A percentile compares a stretch with the other conserved stretches of the same genome.
Evolutionary conservation across 2,888 invertebrate genomes (phyloP).

Genomic region (Metellina segmentata): DNA sequence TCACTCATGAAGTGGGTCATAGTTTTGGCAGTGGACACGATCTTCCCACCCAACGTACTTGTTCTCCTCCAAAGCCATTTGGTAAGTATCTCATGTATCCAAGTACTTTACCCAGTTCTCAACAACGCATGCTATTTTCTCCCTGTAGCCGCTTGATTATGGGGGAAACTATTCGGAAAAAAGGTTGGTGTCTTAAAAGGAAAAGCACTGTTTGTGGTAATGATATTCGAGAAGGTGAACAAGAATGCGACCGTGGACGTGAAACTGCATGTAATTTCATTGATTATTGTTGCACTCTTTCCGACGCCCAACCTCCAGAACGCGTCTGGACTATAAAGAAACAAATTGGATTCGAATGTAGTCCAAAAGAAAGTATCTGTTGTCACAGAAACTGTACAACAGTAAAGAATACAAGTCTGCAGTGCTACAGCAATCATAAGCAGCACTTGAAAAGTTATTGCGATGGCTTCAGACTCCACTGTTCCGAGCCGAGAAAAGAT

Average conservation of each 20-base stretch:
- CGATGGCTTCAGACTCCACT: conserved; percentile 38
- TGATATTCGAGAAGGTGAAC: conserved; percentile 64
- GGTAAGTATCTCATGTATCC: conserved; percentile 72
- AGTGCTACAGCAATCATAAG: conserved; percentile 24
- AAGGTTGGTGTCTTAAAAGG: conserved; percentile 35
- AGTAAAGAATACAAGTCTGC: not conserved
- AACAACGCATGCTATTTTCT: conserved; percentile 64
- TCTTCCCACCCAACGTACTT: not conserved
- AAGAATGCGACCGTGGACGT: conserved; percentile 76
- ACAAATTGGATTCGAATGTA: conserved; percentile 45
- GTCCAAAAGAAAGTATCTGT: conserved; percentile 62
- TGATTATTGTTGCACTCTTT: conserved; percentile 80
- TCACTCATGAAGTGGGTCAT: conserved; percentile 76
- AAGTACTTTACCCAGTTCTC: not conserved
- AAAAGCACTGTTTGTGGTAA: conserved; percentile 51
- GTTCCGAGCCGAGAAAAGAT: conserved; percentile 9
- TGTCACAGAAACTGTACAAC: conserved; percentile 51
- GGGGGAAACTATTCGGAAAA: conserved; percentile 2
- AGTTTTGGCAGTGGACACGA: conserved; percentile 76
- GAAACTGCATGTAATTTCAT: conserved; percentile 84
- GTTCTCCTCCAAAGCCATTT: conserved; percentile 28
- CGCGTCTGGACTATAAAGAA: conserved; percentile 55
- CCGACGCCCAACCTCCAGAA: conserved; percentile 20
- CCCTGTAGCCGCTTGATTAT: conserved; percentile 70
- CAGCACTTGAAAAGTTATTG: conserved; percentile 40